Conservation (phyloP, 2,797 vertebrate species). For the Nannoperca obscura region DNA sequence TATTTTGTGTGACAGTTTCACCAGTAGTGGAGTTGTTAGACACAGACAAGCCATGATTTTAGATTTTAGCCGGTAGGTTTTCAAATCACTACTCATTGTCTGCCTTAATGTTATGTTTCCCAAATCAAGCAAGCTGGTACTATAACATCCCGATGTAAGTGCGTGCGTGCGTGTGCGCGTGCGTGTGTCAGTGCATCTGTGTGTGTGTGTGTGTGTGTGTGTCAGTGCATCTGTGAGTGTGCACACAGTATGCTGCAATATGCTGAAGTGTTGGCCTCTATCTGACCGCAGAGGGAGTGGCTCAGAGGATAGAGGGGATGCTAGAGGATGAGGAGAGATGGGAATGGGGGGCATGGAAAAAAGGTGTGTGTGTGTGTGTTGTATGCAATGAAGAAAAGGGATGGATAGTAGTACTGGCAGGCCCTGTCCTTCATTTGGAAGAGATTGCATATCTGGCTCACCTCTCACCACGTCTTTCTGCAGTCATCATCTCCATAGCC, state of each 20-base stretch:
- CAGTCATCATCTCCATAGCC: slow-evolving; percentile 51
- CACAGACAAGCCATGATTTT: neutral
- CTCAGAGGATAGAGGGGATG: slow-evolving; percentile 63
- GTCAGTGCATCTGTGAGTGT: slow-evolving; percentile 51
- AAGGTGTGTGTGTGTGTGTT: slow-evolving; percentile 42
- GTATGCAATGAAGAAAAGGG: slow-evolving; percentile 25
- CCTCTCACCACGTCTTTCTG: slow-evolving; percentile 49
- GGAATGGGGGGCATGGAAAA: slow-evolving; percentile 33
- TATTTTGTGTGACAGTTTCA: slow-evolving; percentile 5
- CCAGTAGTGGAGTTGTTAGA: neutral
- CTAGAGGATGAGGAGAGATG: slow-evolving; percentile 62
- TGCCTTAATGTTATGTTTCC: neutral
- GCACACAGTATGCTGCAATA: slow-evolving; percentile 74
- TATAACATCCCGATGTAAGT: slow-evolving; percentile 21
- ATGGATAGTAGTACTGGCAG: slow-evolving; percentile 54
- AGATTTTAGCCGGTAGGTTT: slow-evolving; percentile 5
- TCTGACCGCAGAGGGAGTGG: slow-evolving; percentile 84
- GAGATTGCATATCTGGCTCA: slow-evolving; percentile 63
- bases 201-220: no score
- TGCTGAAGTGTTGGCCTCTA: slow-evolving; percentile 80
- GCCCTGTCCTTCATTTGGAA: slow-evolving; percentile 60
- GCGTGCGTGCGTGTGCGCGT: no score
- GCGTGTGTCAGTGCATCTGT: slow-evolving; percentile 30
- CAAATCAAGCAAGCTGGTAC: slow-evolving; percentile 12
- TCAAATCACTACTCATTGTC: neutral